These are phyloP conservation scores for Melanotaenia pygmaea DNA, from an alignment of 2,797 vertebrate species.

Conservation along the genomic window DNA sequence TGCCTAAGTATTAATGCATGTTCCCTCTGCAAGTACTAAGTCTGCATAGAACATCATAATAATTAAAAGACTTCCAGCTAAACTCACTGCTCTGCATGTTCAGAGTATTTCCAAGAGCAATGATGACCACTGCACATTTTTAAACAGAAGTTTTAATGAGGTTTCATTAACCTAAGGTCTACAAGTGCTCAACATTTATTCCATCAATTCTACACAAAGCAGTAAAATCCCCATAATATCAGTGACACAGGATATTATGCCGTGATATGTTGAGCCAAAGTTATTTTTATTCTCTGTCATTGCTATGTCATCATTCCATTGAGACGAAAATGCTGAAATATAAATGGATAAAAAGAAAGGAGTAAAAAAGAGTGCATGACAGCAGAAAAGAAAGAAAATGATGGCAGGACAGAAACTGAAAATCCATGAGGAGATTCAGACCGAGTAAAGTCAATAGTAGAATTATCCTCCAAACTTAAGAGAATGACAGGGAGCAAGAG, in stretches of 20 bases:
- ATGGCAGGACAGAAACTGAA: conserved; percentile 16
- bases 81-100: not conserved
- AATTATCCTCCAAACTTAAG: conserved; percentile 49
- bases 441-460: conserved; percentile 27
- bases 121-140: conserved; percentile 4
- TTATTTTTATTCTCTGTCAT: conserved; percentile 45
- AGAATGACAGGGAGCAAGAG: conserved; percentile 35
- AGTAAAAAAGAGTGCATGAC: not conserved
- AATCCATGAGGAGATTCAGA: conserved; percentile 21
- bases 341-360: conserved; percentile 3
- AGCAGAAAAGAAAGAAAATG: conserved; percentile 10
- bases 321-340: conserved; percentile 13
- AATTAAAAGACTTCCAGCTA: not conserved
- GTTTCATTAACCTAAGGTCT: conserved; percentile 13
- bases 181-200: conserved; percentile 3
- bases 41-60: not conserved
- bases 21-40: conserved; percentile 13
- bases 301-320: conserved; percentile 20
- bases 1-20: conserved; percentile 19
- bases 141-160: conserved; percentile 1
- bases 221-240: conserved; percentile 13
- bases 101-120: conserved; percentile 16
- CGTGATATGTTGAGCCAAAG: conserved; percentile 22
- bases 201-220: conserved; percentile 14
- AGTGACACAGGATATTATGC: conserved; percentile 23